Evolutionary conservation across 1,140 invertebrate genomes (phyloP).

Genomic region (Palaemon carinicauda): DNA sequence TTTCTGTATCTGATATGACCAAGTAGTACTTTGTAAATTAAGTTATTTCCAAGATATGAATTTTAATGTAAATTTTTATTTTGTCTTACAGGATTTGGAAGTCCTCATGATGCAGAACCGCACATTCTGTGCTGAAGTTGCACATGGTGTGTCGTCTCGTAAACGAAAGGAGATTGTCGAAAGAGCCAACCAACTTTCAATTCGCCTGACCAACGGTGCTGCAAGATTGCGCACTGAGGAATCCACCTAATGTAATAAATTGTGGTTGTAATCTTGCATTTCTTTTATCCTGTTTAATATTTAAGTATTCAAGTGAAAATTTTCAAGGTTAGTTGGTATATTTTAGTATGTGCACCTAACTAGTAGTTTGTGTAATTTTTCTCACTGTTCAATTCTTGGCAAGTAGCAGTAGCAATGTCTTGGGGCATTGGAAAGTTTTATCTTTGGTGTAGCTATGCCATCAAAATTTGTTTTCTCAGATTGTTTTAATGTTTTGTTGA

Average conservation of each 20-base stretch:
- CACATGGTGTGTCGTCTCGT: slow-evolving; percentile 94
- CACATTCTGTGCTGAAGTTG: slow-evolving; percentile 96
- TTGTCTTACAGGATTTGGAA: slow-evolving; percentile 86
- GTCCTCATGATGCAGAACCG: slow-evolving; percentile 99
- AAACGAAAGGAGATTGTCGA: slow-evolving; percentile 96
- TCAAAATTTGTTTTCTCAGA: too few species aligned
- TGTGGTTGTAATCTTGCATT: background rate
- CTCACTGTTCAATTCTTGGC: too few species aligned
- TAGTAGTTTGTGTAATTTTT: too few species aligned
- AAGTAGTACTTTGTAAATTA: background rate
- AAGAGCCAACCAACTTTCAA: slow-evolving; percentile 93
- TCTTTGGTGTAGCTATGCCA: too few species aligned
- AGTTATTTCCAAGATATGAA: background rate
- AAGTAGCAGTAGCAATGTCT: too few species aligned
- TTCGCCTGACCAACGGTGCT: slow-evolving; percentile 94
- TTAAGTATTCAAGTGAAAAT: too few species aligned
- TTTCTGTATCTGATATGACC: background rate
- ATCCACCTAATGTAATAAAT: slow-evolving; percentile 82
- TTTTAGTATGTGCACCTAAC: too few species aligned
- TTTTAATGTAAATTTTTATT: background rate
- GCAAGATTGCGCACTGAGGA: slow-evolving; percentile 97
- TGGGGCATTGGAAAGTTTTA: too few species aligned
- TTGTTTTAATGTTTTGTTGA: too few species aligned
- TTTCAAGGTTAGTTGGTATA: too few species aligned
- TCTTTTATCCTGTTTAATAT: too few species aligned